Evolutionary conservation across 2,113 vertebrate species (phyloP).

Genomic region (Zosterops lateralis): DNA sequence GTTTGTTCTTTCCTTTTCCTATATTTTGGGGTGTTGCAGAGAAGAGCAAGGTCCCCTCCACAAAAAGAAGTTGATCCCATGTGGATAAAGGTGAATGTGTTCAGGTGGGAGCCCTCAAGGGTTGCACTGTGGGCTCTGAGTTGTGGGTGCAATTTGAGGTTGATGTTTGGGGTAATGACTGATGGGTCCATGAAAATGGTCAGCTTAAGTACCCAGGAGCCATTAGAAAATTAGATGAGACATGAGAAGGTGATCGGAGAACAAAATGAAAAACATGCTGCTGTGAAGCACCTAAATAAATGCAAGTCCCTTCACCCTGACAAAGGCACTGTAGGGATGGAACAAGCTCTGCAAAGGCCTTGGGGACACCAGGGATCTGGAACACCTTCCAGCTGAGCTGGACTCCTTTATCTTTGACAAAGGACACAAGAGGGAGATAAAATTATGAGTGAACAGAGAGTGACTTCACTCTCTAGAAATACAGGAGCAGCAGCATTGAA

Average conservation of each 20-base stretch:
- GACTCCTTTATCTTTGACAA: background rate
- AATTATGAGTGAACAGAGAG: background rate
- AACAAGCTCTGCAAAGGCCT: background rate
- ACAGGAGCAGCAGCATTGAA: background rate
- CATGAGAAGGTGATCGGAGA: background rate
- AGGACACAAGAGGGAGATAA: background rate
- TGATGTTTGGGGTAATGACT: background rate
- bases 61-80: rapidly evolving
- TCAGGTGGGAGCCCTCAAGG: background rate
- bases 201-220: background rate
- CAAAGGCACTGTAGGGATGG: background rate
- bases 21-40: background rate
- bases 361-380: background rate
- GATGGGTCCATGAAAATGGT: background rate
- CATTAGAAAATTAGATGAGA: background rate
- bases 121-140: background rate
- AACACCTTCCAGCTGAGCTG: background rate
- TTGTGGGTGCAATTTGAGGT: background rate
- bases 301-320: background rate
- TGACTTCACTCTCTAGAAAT: background rate
- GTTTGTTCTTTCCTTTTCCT: background rate
- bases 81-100: no score
- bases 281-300: background rate
- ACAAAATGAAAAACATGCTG: background rate
- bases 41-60: background rate